Conservation (phyloP, 2,888 invertebrate species). For the Timandra comae region DNA sequence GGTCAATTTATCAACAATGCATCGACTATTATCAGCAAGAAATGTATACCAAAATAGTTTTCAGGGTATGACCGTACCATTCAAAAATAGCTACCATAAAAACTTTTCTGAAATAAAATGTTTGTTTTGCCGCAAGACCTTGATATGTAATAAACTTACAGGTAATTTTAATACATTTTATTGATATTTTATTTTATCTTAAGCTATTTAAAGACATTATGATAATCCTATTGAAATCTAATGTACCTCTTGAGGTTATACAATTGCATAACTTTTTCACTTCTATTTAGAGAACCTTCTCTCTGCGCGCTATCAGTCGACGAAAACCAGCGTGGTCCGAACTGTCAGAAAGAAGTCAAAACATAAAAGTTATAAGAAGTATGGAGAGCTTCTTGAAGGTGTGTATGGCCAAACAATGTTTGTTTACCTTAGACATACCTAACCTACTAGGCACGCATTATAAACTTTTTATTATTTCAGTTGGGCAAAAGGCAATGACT, state of each 20-base stretch:
- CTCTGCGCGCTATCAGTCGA: conserved; percentile 55
- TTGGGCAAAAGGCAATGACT: conserved; percentile 78
- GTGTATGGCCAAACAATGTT: conserved; percentile 25
- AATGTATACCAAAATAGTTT: conserved; percentile 59
- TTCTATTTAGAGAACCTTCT: conserved; percentile 50
- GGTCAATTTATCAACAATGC: conserved; percentile 48
- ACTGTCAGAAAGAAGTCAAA: conserved; percentile 61
- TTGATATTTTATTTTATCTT: too few species aligned
- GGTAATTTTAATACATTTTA: too few species aligned
- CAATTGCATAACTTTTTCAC: conserved; percentile 58
- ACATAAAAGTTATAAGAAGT: conserved; percentile 72
- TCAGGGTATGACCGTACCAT: conserved; percentile 41
- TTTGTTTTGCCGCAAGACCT: conserved; percentile 59
- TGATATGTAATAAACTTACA: conserved; percentile 46
- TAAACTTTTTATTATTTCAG: conserved; percentile 52
- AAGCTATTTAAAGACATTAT: too few species aligned
- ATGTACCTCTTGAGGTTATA: conserved; percentile 26
- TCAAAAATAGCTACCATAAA: conserved; percentile 36
- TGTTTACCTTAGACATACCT: conserved; percentile 16
- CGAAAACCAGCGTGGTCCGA: conserved; percentile 52
- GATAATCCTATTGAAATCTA: too few species aligned
- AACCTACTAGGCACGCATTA: background rate
- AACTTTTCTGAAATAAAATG: conserved; percentile 55
- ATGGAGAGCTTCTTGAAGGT: conserved; percentile 84
- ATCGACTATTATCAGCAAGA: conserved; percentile 59